phyloP scores from a whole-genome alignment of 53 echinoderm and acorn worm genomes.

The Paelopatides confundens region DNA sequence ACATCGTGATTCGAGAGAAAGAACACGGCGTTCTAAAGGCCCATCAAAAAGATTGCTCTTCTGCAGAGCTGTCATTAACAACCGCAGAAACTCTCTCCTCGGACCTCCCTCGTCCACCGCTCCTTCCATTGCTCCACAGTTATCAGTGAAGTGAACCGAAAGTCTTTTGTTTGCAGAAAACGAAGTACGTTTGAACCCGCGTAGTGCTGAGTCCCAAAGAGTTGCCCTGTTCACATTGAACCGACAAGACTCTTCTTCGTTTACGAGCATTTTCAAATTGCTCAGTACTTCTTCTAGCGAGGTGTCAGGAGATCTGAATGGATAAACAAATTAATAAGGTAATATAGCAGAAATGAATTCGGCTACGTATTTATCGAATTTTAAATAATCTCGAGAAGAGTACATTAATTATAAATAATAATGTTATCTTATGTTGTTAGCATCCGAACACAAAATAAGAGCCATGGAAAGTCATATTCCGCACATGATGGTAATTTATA shows the following conservation, averaged over 20 bases:
- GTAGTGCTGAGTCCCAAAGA: background rate
- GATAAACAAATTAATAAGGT: too few species aligned
- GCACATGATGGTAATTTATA: too few species aligned
- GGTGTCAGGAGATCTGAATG: too few species aligned
- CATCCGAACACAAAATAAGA: too few species aligned
- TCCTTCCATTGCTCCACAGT: background rate
- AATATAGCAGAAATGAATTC: too few species aligned
- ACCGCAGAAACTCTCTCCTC: background rate
- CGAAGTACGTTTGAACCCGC: background rate
- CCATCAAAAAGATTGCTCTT: background rate
- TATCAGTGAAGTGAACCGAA: constrained; percentile 15
- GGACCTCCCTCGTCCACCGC: constrained; percentile 21
- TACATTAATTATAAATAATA: too few species aligned
- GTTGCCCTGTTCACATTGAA: background rate
- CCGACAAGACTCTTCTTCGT: background rate
- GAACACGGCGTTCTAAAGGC: background rate
- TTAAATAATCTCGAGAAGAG: too few species aligned
- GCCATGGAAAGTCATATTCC: too few species aligned
- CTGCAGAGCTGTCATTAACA: background rate
- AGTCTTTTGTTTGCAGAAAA: background rate
- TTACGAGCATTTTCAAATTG: background rate
- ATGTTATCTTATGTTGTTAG: too few species aligned
- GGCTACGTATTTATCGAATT: too few species aligned
- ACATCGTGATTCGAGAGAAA: background rate
- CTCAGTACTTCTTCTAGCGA: background rate